A percentile compares a stretch with the other conserved stretches of the same genome.
These are phyloP conservation scores for Periparus ater DNA, from an alignment of 2,797 vertebrate genomes.

Conservation along the genomic window DNA sequence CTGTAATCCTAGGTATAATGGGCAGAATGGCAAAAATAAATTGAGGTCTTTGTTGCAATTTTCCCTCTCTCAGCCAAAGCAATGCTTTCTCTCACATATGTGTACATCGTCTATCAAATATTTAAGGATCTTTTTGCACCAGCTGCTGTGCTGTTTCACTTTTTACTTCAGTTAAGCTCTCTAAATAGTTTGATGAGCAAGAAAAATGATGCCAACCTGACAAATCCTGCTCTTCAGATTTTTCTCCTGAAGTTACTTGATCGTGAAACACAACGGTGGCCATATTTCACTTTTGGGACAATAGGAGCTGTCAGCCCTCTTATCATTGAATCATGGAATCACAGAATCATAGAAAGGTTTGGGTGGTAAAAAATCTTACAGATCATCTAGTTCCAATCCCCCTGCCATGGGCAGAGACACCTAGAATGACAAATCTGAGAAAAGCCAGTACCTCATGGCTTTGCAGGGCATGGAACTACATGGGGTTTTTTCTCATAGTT, in stretches of 20 bases:
- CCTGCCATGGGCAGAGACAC: not conserved
- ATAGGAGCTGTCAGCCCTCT: not conserved
- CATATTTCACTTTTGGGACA: not conserved
- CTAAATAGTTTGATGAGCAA: conserved; percentile 27
- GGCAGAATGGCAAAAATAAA: conserved; percentile 51
- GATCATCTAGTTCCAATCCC: not conserved
- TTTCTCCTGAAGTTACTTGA: fast-evolving
- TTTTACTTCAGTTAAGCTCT: conserved; percentile 33
- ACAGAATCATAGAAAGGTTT: not conserved
- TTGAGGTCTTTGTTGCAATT: not conserved
- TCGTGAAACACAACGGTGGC: fast-evolving
- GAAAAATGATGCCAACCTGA: not conserved
- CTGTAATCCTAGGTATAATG: conserved; percentile 25
- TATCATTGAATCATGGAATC: not conserved
- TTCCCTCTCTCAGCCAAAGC: not conserved
- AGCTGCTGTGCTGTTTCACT: conserved; percentile 34
- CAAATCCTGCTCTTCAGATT: conserved; percentile 22
- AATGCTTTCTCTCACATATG: conserved; percentile 25
- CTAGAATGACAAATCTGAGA: not conserved
- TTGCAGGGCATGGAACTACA: not conserved
- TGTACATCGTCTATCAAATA: conserved; percentile 27
- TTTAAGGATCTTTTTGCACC: conserved; percentile 44
- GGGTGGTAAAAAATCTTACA: not conserved
- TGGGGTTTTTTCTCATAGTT: not conserved
- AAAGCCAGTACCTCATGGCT: not conserved